Conservation (phyloP, 1,140 invertebrate genomes). For the Cyclargus thomasi region DNA sequence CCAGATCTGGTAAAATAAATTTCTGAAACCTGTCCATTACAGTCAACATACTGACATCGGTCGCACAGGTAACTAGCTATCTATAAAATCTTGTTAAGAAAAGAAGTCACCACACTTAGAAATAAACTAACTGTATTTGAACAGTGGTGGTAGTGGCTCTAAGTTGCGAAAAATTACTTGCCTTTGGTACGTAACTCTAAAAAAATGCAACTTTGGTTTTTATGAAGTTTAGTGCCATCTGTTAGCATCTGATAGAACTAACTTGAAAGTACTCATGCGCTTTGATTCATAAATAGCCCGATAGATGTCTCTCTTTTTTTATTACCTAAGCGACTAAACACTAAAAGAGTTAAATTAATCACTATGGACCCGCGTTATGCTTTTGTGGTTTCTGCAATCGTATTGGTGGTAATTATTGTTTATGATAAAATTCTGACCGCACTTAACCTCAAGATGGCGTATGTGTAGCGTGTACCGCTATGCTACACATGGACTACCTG, state of each 20-base stretch:
- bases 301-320: not conserved
- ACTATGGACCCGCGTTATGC: not conserved
- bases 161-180: no score
- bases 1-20: no score
- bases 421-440: not conserved
- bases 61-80: no score
- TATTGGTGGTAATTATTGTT: not conserved
- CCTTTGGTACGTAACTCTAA: no score
- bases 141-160: no score
- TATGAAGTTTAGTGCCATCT: not conserved
- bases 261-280: not conserved
- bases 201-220: not conserved
- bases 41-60: no score
- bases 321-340: not conserved
- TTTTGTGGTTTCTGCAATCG: not conserved
- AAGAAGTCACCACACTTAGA: no score
- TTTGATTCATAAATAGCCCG: not conserved
- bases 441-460: not conserved
- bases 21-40: no score
- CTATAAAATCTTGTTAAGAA: no score
- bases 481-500: slow-evolving; percentile 2
- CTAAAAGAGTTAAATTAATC: not conserved
- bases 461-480: not conserved
- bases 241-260: not conserved
- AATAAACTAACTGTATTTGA: no score